Base-by-base conservation (phyloP, 2,888 invertebrate genomes). In the Nasonia oneida region DNA sequence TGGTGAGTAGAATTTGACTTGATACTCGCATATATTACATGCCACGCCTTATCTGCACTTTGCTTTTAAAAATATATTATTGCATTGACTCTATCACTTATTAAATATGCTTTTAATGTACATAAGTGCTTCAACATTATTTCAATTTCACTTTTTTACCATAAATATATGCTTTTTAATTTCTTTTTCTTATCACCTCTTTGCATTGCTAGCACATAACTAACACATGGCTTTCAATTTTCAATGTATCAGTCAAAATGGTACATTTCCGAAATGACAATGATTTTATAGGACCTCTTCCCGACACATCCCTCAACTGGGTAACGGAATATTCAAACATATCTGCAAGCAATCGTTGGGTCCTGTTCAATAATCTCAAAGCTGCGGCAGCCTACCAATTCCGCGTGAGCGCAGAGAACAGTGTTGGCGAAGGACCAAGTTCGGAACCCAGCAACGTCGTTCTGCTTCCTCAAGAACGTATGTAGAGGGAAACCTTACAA, bases 331-430 rank as follows among this genome's bases (percentile, higher is more conserved):
- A 97, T 81, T 96, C 96, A 91, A 98, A 98, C 91, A 97, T 98
- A 2, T 97, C 98, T 0, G 95, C 97, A 4, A 95, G 95, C 81
- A 96, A 96, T 89, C 96, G 97, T 76, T 97, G 96, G 96, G 95
- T 97, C 15, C 93, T 98, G 61, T 94, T 99, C 77, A 96, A 96
- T 70, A 97, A 97, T 91, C 94, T 99, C 76, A 98, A 98, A 93
- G 99, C 99, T 0, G 98, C 99, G 0, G 97, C 98, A 0, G 97
- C 97, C 0, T 99, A 99, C 93, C 98, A 99, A 93, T 99, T 99
- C 94, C 95, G 99, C 87, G 97, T 99, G n/a, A 97, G 97, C 88
- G 98, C 99, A 18, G 97, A 98, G 15, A 99, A 99, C 94, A 97
- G 97, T 78, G 98, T 99, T 0, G 99, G 99, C 0, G 98, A 99